phyloP scores from a whole-genome alignment of 2,888 invertebrate genomes.

The Bruchidius siliquastri region DNA sequence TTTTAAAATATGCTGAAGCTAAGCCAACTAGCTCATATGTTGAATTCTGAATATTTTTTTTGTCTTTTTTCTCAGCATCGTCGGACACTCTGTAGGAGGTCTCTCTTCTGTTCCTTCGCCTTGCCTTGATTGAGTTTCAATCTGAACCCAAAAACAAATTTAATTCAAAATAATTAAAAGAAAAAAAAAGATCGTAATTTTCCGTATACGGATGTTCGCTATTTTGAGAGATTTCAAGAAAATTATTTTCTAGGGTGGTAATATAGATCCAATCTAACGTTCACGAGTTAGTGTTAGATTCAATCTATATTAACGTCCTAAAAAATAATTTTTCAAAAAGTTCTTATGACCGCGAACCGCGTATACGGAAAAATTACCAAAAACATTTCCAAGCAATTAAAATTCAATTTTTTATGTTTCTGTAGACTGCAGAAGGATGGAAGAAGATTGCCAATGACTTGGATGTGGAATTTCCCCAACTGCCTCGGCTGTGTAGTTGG shows the following conservation, averaged over 20 bases:
- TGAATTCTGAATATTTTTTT: neutral
- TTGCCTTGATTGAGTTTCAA: neutral
- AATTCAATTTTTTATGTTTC: constrained; percentile 4
- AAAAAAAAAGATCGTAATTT: too few species aligned
- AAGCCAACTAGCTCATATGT: constrained; percentile 5
- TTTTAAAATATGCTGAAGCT: constrained; percentile 6
- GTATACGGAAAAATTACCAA: neutral
- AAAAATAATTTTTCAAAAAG: too few species aligned
- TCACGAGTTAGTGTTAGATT: too few species aligned
- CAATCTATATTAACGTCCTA: too few species aligned
- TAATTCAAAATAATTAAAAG: neutral
- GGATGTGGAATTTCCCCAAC: constrained; percentile 28
- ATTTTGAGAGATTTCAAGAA: too few species aligned
- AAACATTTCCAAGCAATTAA: neutral
- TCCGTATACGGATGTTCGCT: too few species aligned
- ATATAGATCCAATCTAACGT: too few species aligned
- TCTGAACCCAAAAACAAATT: too few species aligned
- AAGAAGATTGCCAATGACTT: constrained; percentile 5
- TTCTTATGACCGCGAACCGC: too few species aligned
- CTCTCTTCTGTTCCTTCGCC: too few species aligned
- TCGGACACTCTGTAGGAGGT: neutral
- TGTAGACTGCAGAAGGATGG: constrained; percentile 7
- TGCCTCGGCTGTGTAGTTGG: constrained; percentile 35
- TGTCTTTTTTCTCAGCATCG: neutral
- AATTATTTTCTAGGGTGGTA: too few species aligned